A percentile compares a stretch with the other conserved stretches of the same genome.
These are phyloP conservation scores for Picathartes gymnocephalus DNA, from an alignment of 2,113 vertebrate species.

Conservation along the genomic window DNA sequence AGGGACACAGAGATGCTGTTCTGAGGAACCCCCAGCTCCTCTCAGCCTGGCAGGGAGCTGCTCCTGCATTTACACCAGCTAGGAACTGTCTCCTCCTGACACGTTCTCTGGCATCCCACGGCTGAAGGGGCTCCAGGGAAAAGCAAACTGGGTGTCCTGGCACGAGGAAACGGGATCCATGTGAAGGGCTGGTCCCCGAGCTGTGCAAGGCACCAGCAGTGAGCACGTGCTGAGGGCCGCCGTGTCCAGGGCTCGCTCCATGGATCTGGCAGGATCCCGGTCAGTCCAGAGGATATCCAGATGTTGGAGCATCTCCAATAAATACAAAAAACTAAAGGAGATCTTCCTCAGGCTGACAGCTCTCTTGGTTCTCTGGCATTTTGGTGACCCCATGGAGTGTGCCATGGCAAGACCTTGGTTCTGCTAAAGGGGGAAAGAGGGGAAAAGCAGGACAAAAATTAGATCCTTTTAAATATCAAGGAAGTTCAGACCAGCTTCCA, in stretches of 20 bases:
- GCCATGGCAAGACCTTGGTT: neutral
- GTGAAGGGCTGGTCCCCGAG: neutral
- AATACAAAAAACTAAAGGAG: neutral
- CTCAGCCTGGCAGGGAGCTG: constrained; percentile 62
- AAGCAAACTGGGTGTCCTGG: constrained; percentile 3
- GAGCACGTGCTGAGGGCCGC: neutral
- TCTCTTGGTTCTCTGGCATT: neutral
- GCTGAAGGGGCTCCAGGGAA: constrained; percentile 55
- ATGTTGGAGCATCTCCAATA: neutral
- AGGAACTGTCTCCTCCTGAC: constrained; percentile 64
- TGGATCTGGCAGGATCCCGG: neutral
- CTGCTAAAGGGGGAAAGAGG: neutral
- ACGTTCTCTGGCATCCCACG: neutral
- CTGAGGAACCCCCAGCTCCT: neutral
- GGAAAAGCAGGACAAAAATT: neutral
- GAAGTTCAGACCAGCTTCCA: neutral
- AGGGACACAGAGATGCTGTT: neutral
- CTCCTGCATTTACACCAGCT: constrained; percentile 49
- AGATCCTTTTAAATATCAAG: neutral
- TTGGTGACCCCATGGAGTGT: neutral
- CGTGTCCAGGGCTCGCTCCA: fast-evolving
- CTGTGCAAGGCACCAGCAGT: fast-evolving
- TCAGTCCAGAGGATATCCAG: neutral
- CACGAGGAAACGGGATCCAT: neutral
- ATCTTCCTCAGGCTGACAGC: neutral